These are phyloP conservation scores for Zygothrica quintamaculata DNA, from an alignment of 2,888 invertebrate genomes.

Conservation along the genomic window DNA sequence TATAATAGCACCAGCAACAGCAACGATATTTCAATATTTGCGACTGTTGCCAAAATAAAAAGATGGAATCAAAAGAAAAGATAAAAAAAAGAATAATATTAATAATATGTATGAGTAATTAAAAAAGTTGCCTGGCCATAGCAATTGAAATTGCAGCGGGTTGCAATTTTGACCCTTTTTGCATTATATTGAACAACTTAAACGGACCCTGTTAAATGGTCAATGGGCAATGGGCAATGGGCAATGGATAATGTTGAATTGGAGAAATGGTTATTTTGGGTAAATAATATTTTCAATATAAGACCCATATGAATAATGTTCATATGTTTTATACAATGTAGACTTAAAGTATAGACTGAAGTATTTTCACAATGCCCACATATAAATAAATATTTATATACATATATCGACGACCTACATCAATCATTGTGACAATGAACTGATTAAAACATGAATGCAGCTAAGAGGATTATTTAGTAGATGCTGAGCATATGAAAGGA, in stretches of 20 bases:
- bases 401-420: slow-evolving; percentile 46
- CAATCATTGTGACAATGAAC: slow-evolving; percentile 59
- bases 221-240: too few relatives aligned
- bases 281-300: neutral
- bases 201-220: too few relatives aligned
- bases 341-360: slow-evolving; percentile 20
- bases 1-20: slow-evolving; percentile 7
- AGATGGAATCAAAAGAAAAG: slow-evolving; percentile 20
- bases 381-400: slow-evolving; percentile 22
- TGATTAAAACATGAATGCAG: slow-evolving; percentile 59
- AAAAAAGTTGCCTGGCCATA: slow-evolving; percentile 58
- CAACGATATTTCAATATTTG: slow-evolving; percentile 73
- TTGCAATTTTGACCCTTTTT: slow-evolving; percentile 37
- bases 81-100: slow-evolving; percentile 24
- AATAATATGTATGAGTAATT: slow-evolving; percentile 55
- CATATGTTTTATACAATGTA: slow-evolving; percentile 10
- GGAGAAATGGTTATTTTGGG: too few relatives aligned
- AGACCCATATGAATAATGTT: slow-evolving; percentile 26
- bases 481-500: slow-evolving; percentile 8
- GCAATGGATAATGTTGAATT: too few relatives aligned
- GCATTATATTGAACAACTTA: slow-evolving; percentile 33
- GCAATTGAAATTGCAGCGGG: slow-evolving; percentile 34
- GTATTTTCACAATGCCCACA: slow-evolving; percentile 53
- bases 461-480: slow-evolving; percentile 52
- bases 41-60: slow-evolving; percentile 27